phyloP scores from a whole-genome alignment of 2,797 vertebrate genomes.

The Lycodopsis pacificus region DNA sequence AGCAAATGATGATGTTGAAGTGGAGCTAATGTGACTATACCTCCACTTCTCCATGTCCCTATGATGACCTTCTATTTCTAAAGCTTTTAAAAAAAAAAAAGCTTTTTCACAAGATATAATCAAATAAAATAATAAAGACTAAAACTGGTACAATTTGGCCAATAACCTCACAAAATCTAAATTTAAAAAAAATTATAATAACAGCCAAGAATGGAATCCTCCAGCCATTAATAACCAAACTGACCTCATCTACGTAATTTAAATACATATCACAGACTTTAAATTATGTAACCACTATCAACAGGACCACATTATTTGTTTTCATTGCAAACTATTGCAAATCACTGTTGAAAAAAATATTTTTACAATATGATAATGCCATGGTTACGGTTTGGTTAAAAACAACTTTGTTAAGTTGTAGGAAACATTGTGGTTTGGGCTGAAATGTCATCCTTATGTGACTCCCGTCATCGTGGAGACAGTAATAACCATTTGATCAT shows the following conservation, averaged over 20 bases:
- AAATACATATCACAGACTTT: background rate
- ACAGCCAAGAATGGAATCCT: background rate
- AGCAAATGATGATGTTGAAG: slow-evolving; percentile 53
- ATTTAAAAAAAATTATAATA: background rate
- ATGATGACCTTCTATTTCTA: slow-evolving; percentile 14
- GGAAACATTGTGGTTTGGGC: background rate
- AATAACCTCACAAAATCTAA: background rate
- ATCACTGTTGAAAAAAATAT: background rate
- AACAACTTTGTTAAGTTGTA: background rate
- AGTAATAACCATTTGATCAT: background rate
- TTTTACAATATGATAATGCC: background rate
- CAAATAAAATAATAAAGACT: background rate
- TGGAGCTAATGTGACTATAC: slow-evolving; percentile 15
- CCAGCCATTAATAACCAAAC: background rate
- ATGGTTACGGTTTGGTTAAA: background rate
- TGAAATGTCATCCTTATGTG: background rate
- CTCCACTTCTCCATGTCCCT: slow-evolving; percentile 21
- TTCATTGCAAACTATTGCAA: background rate
- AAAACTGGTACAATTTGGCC: background rate
- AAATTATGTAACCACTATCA: background rate
- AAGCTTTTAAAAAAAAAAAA: background rate
- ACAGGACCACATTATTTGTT: background rate
- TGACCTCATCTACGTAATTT: background rate
- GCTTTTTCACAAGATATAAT: background rate
- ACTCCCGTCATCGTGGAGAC: background rate